Percentiles rank a stretch among this genome's conserved stretches.
These are phyloP conservation scores for Phoxinus dragarum DNA, from an alignment of 2,797 vertebrate species.

Conservation along the genomic window DNA sequence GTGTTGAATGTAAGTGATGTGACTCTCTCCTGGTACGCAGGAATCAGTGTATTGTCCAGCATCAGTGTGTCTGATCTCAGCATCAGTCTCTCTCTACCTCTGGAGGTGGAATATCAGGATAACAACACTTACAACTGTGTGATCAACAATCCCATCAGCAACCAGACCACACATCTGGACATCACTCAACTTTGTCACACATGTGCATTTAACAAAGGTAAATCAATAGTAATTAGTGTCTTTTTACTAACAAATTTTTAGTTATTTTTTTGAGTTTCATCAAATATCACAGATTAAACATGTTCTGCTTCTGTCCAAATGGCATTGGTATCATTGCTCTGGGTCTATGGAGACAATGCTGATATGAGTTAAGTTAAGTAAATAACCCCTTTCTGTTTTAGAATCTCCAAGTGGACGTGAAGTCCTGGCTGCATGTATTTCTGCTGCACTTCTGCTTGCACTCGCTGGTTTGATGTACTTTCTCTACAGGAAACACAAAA, in stretches of 20 bases:
- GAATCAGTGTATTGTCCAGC: constrained; percentile 5
- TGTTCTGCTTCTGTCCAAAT: too few species aligned
- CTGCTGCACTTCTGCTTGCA: background rate
- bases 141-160: background rate
- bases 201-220: rapidly evolving
- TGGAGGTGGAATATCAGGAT: constrained; percentile 21
- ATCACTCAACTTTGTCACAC: rapidly evolving
- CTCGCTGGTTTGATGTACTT: background rate
- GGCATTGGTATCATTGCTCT: too few species aligned
- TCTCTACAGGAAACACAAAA: background rate
- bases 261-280: too few species aligned
- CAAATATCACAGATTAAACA: too few species aligned
- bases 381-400: background rate
- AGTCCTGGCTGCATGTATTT: background rate
- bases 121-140: constrained; percentile 23
- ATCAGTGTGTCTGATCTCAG: constrained; percentile 28
- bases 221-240: rapidly evolving
- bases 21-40: constrained; percentile 31
- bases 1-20: background rate
- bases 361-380: background rate
- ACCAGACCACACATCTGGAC: background rate
- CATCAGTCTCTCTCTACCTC: constrained; percentile 16
- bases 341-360: background rate
- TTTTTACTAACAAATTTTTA: too few species aligned
- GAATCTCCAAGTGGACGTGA: rapidly evolving